Conservation (phyloP, 2,888 invertebrate genomes). For the Conchocele bisecta region DNA sequence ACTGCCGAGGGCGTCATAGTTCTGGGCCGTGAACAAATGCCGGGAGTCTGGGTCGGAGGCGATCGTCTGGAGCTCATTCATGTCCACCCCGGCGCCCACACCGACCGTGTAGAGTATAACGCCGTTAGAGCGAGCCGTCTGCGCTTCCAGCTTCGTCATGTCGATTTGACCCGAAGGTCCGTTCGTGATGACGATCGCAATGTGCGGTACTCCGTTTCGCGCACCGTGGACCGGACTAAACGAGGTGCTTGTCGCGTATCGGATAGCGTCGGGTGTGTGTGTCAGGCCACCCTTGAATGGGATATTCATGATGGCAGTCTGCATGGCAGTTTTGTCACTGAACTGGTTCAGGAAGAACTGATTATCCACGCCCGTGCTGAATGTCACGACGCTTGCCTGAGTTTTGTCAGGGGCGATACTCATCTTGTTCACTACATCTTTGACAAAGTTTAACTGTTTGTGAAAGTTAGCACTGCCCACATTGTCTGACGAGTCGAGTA, state of each 20-base stretch:
- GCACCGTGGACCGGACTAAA: constrained; percentile 70
- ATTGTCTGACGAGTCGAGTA: constrained; percentile 68
- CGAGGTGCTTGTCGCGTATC: constrained; percentile 66
- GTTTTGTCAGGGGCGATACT: constrained; percentile 65
- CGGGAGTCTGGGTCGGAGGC: constrained; percentile 64
- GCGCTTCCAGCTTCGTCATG: constrained; percentile 65
- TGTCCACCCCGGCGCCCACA: constrained; percentile 60
- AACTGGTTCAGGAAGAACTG: constrained; percentile 72
- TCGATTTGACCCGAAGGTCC: constrained; percentile 65
- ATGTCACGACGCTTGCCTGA: constrained; percentile 69
- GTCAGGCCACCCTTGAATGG: constrained; percentile 64
- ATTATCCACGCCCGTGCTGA: constrained; percentile 62
- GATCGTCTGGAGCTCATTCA: constrained; percentile 65
- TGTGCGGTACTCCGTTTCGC: constrained; percentile 62
- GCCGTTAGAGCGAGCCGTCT: constrained; percentile 67
- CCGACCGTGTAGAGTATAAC: constrained; percentile 65
- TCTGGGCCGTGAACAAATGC: constrained; percentile 61
- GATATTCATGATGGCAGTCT: constrained; percentile 62
- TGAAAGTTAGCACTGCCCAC: constrained; percentile 67
- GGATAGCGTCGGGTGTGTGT: constrained; percentile 64
- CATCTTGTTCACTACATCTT: constrained; percentile 67
- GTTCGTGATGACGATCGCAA: constrained; percentile 67
- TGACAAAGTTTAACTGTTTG: constrained; percentile 68
- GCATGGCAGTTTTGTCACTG: constrained; percentile 53
- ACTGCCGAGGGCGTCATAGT: constrained; percentile 59